Conservation (phyloP, 2,113 vertebrate genomes). For the Merops nubicus region DNA sequence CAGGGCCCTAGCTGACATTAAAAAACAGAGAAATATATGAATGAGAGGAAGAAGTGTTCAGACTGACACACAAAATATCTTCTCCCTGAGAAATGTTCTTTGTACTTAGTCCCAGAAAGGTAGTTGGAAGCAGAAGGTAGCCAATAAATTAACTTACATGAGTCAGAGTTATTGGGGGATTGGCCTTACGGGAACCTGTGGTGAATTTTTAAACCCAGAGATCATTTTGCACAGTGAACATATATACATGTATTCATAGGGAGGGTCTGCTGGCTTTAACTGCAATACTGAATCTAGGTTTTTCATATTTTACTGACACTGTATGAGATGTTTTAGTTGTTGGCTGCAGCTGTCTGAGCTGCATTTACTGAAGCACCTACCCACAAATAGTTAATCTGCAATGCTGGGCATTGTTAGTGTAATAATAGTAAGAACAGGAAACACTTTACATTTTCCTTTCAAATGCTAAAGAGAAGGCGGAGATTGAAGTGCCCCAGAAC, state of each 20-base stretch:
- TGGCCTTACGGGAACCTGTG: background rate
- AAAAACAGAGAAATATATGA: background rate
- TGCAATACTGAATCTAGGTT: background rate
- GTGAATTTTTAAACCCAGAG: background rate
- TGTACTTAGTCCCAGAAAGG: background rate
- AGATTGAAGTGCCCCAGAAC: background rate
- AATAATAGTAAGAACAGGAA: conserved; percentile 12
- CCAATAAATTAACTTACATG: background rate
- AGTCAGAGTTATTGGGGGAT: background rate
- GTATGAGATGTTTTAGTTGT: background rate
- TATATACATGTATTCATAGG: background rate
- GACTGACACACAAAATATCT: background rate
- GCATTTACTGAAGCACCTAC: background rate
- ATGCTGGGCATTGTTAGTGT: background rate
- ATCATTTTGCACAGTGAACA: background rate
- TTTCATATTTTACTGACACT: background rate
- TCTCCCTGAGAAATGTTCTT: background rate
- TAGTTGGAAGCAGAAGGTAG: background rate
- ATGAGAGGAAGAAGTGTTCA: background rate
- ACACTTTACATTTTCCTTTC: conserved; percentile 41
- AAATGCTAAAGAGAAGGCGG: conserved; percentile 21
- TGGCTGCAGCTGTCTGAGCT: background rate
- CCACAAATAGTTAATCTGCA: conserved; percentile 32
- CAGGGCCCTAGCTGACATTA: background rate
- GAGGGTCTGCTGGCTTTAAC: background rate